Evolutionary conservation across 2,113 vertebrate species (phyloP), one percentile per base, ranked within the genome.

Genomic region (Eulemur rufifrons): DNA sequence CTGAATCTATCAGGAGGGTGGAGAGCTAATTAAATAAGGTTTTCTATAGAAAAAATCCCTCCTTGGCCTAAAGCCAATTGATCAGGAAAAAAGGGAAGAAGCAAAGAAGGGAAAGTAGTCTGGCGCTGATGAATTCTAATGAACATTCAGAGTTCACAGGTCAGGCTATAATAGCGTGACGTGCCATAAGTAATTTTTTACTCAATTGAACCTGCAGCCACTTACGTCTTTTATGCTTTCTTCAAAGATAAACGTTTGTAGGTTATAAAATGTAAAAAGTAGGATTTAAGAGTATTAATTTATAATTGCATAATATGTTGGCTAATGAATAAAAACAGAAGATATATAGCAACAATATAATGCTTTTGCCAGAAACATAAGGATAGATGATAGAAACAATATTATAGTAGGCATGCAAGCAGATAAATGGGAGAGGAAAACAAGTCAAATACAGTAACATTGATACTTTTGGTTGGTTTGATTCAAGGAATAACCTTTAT

Each of bases 201-300:
- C 42, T 84, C 17, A 25, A 12, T 34, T 84, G 32, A 64, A 32
- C 2, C 52, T 93, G 32, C 2, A 93, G 27, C 29, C 25, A 96
- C 1, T 6, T 56, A 21, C 4, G 27, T 86, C 20, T 64, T 89
- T 92, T 63, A 92, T 50, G 32, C 5, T 89, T 76, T 82, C 47
- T 78, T 92, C 47, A 92, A 66, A 80, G 86, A 17, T 42, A 90
- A 92, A 92, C n/a, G 14, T 91, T 63, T 73, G 27, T 80, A 84
- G 3, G 5, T 66, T 61, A 66, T 47, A 27, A 95, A 94, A 71
- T n/a, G 3, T 29, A 59, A 47, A 17, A 4, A 78, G 4, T 77
- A 15, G 17, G 84, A 86, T 56, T 56, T 56, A 95, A 89, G 14
- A 23, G 1, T 61, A 56, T 56, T 13, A 89, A 47, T 68, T 73